Evolutionary conservation across 2,113 vertebrate genomes (phyloP).

Genomic region (Cepphus grylle): DNA sequence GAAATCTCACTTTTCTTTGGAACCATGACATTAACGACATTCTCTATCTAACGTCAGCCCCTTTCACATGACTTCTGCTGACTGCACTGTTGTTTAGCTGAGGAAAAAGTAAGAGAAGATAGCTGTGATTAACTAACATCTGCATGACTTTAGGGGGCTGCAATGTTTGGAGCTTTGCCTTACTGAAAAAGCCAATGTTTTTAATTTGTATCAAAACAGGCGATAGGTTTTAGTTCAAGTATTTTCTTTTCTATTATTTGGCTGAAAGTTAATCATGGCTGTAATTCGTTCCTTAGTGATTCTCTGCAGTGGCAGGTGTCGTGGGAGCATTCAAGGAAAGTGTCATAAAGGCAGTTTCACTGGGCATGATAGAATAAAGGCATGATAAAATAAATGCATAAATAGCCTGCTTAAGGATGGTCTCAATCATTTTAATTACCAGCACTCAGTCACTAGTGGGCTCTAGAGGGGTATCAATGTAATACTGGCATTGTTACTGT

Average conservation of each 20-base stretch:
- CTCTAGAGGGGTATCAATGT: not conserved
- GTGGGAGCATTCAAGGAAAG: not conserved
- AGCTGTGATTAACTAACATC: not conserved
- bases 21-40: slow-evolving; percentile 48
- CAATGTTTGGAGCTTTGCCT: not conserved
- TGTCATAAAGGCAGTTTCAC: not conserved
- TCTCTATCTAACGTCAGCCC: slow-evolving; percentile 28
- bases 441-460: not conserved
- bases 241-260: not conserved
- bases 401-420: not conserved
- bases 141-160: not conserved
- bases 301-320: not conserved
- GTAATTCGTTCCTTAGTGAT: not conserved
- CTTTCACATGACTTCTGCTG: slow-evolving; percentile 30
- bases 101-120: not conserved
- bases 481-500: not conserved
- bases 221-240: not conserved
- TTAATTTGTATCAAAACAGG: not conserved
- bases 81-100: slow-evolving; percentile 11
- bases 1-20: slow-evolving; percentile 53
- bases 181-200: not conserved
- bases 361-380: not conserved
- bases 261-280: not conserved
- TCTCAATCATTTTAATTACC: not conserved
- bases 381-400: not conserved